Evolutionary conservation across 2,113 vertebrate species (phyloP).

Genomic region (Heterochromis multidens): DNA sequence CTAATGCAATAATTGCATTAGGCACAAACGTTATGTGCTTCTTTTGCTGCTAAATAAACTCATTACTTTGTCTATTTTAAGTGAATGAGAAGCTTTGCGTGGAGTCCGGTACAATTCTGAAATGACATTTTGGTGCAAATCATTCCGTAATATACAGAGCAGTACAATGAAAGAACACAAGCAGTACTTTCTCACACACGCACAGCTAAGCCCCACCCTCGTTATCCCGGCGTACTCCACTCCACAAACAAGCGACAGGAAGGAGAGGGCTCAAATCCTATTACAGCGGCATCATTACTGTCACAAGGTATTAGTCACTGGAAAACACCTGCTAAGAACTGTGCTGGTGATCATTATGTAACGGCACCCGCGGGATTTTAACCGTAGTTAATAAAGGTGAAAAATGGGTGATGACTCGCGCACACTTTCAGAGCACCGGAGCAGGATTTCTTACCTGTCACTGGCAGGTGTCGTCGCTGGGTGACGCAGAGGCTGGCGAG

Average conservation of each 20-base stretch:
- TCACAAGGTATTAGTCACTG: constrained; percentile 69
- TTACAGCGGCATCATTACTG: constrained; percentile 74
- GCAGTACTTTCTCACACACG: not conserved
- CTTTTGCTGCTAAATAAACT: not conserved
- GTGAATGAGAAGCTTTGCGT: not conserved
- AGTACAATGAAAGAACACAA: constrained; percentile 3
- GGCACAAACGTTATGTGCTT: not conserved
- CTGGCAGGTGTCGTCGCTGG: constrained; percentile 32
- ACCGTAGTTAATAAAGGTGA: not conserved
- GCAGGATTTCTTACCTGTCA: constrained; percentile 41
- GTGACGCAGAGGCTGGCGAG: constrained; percentile 24
- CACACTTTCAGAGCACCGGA: not conserved
- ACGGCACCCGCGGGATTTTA: not conserved
- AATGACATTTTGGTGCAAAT: not conserved
- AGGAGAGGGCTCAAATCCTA: constrained; percentile 71
- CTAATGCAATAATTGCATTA: not conserved
- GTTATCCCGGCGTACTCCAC: constrained; percentile 23
- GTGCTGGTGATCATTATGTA: not conserved
- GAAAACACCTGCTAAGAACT: constrained; percentile 46
- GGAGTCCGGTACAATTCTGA: not conserved
- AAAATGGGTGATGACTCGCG: not conserved
- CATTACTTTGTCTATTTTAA: not conserved
- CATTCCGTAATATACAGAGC: not conserved
- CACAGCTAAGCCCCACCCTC: constrained; percentile 10
- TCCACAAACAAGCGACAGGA: constrained; percentile 48